Conservation (phyloP, 2,113 vertebrate species). For the Melanerpes formicivorus region DNA sequence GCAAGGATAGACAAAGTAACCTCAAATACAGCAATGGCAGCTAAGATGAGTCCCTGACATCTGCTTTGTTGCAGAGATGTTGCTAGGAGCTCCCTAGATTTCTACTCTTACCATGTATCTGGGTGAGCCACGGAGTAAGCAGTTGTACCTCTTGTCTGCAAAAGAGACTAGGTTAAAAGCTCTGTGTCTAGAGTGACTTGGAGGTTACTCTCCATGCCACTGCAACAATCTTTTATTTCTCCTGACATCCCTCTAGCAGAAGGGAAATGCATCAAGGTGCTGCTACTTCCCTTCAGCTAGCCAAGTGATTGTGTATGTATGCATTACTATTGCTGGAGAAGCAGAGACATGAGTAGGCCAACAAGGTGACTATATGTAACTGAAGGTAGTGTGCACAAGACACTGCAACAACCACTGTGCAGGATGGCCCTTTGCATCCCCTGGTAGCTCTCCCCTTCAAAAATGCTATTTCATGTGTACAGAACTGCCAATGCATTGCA, state of each 20-base stretch:
- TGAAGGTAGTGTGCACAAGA: neutral
- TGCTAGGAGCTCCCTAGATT: neutral
- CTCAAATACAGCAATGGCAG: neutral
- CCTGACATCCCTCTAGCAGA: neutral
- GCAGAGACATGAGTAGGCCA: neutral
- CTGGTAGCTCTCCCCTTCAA: neutral
- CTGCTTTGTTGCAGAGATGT: neutral
- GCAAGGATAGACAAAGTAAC: neutral
- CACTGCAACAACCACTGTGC: too few species aligned
- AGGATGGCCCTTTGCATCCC: neutral
- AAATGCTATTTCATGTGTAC: accelerated
- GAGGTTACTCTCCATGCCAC: neutral
- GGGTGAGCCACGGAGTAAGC: neutral
- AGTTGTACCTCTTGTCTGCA: neutral
- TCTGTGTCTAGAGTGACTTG: neutral
- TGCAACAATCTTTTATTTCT: neutral
- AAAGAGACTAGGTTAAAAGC: neutral
- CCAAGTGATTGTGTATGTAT: neutral
- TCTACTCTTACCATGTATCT: neutral
- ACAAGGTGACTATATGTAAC: neutral
- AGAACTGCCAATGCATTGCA: neutral
- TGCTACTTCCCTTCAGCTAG: neutral
- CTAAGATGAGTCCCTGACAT: neutral
- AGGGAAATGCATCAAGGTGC: neutral
- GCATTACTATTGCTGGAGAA: neutral